Conservation (phyloP, 2,797 vertebrate genomes). For the Potorous gilbertii region DNA sequence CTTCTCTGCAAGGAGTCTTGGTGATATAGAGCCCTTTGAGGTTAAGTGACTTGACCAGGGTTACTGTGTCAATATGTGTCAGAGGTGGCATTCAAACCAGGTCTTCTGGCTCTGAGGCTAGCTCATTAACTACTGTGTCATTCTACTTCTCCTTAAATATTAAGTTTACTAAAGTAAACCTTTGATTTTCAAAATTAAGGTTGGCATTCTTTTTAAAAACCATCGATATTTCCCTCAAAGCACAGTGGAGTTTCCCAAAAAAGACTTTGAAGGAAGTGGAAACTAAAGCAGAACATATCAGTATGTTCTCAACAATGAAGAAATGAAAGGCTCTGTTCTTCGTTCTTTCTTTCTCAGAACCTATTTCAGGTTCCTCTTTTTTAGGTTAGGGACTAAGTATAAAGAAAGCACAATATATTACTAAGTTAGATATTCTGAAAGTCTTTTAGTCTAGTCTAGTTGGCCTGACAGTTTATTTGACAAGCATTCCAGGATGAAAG, state of each 20-base stretch:
- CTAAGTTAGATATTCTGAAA: neutral
- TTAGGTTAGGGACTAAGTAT: neutral
- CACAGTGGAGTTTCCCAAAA: neutral
- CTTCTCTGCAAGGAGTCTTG: neutral
- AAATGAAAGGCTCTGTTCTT: neutral
- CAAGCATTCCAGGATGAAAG: neutral
- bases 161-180: conserved; percentile 5
- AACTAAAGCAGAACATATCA: neutral
- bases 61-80: neutral
- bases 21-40: neutral
- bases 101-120: neutral
- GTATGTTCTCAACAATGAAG: neutral
- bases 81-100: neutral
- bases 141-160: neutral
- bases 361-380: neutral
- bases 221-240: neutral
- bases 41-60: neutral
- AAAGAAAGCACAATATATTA: neutral
- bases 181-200: neutral
- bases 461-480: neutral
- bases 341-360: neutral
- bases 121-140: neutral
- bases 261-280: conserved; percentile 7
- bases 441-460: neutral
- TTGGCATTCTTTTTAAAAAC: conserved; percentile 44